Evolutionary conservation across 2,888 invertebrate genomes (phyloP), one percentile per base, ranked within the genome.

Genomic region (Cephalotes varians): DNA sequence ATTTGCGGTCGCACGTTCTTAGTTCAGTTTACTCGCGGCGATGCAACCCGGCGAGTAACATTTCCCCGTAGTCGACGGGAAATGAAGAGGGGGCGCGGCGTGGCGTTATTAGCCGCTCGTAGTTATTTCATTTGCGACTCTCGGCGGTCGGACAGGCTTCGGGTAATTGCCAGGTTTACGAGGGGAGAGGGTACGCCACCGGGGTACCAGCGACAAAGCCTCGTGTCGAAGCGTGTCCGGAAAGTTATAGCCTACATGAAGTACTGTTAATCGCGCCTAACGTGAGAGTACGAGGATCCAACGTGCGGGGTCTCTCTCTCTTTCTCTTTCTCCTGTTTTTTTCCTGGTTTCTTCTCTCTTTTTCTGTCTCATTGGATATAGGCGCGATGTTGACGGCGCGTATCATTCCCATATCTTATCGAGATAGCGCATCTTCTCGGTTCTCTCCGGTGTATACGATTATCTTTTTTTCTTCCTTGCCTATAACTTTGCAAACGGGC

Each of bases 1-100:
- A 91, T 91, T 91, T 90, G 91, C 88, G 90, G 86, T 91, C 79
- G 85, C 85, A 84, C 87, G 86, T 88, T 87, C 88, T 88, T 91
- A 88, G 88, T 91, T 91, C 86, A 86, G 86, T 84, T 87, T 88
- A 89, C 84, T 69, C 77, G 69, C 84, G 82, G 60, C 72, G 74
- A 54, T 81, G 76, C 83, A 65, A 80, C 77, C 74, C 74, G 76
- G 65, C 79, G 81, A 84, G 79, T 82, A 81, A 86, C 87, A 62
- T 80, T 85, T 76, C 62, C 83, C 65, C 71, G 84, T 40, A 76
- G 87, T 74, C 49, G 81, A n/a, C n/a, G 49, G 56, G 64, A 44
- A 56, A 34, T 44, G 47, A 47, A 54, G 54, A 37, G 21, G 58
- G 28, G 7, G 51, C 12, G 54, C 15, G 56, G 40, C 60, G 76